Evolutionary conservation across 2,797 vertebrate genomes (phyloP), one percentile per base, ranked within the genome.

Genomic region (Thunnus albacares): DNA sequence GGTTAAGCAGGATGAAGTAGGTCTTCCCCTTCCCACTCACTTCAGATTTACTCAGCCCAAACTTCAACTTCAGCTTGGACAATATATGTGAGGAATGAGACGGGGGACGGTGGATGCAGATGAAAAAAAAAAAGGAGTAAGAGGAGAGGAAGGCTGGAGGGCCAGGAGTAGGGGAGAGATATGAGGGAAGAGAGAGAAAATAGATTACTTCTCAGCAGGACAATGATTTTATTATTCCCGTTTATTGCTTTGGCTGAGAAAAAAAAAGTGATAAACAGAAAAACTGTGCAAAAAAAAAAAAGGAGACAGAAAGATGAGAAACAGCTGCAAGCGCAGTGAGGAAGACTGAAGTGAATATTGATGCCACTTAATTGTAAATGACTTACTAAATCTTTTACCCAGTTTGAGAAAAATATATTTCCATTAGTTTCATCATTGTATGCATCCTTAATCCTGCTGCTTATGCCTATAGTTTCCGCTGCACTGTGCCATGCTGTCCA

Each of bases 401-500:
- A 45, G 62, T 78, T 67, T 33, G 55, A 60, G 14, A 66, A 35
- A 83, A 84, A 84, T 81, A 75, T 45, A 77, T 84, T 88, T 86
- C 81, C 80, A 82, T 89, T 80, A 56, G 78, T 86, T 82, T 82
- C 84, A 75, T 86, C 79, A 84, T 72, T 71, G 24, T 76, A 66
- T 76, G 80, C 75, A 77, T 77, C 70, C 41, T 63, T 78, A 81
- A 88, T 90, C 69, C 77, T 69, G 67, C 73, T 35, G 59, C 75
- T 57, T 9, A 3, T 49, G 66, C 77, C 61, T 77, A 77, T 73
- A 83, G 80, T 89, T 79, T 75, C 84, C 53, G 28, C 64, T 71
- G 80, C 80, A 60, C 58, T 63, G 56, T 63, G 67, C 88, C 79
- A 82, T 55, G 81, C 90, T 56, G 90, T 86, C 90, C 87, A 80